phyloP scores from a whole-genome alignment of 2,888 invertebrate species.

The Sphaeridia pumilis region DNA sequence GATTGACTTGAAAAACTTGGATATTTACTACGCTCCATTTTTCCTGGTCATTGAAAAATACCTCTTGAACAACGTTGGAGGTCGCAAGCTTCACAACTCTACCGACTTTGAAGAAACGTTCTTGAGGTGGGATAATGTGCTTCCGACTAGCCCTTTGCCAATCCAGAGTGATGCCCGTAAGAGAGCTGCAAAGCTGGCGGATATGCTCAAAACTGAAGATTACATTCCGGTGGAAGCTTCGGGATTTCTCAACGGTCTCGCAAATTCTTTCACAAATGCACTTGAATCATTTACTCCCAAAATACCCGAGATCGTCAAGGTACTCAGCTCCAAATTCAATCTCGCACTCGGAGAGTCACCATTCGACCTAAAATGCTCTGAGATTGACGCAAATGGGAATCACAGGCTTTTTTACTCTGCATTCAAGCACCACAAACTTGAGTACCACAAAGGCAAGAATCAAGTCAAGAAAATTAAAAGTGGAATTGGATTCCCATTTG shows the following conservation, averaged over 20 bases:
- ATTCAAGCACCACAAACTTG: slow-evolving; percentile 14
- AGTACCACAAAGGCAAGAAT: slow-evolving; percentile 13
- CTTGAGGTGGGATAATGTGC: too few species aligned
- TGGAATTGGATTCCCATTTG: too few species aligned
- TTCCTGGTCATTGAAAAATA: too few species aligned
- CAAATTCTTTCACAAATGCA: neutral
- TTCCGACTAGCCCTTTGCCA: too few species aligned
- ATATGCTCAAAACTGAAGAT: neutral
- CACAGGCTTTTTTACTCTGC: slow-evolving; percentile 21
- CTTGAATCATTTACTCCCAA: neutral
- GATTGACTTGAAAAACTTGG: too few species aligned
- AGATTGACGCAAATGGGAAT: slow-evolving; percentile 25
- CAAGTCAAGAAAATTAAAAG: neutral
- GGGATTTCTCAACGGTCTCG: neutral
- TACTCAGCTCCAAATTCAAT: neutral
- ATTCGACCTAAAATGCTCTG: slow-evolving; percentile 21
- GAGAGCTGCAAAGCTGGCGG: neutral
- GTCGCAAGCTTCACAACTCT: neutral
- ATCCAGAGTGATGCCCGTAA: too few species aligned
- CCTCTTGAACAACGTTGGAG: too few species aligned
- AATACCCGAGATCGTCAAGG: slow-evolving; percentile 1
- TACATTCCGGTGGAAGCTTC: too few species aligned
- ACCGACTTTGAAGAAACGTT: neutral
- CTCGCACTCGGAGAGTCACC: slow-evolving; percentile 5
- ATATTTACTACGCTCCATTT: too few species aligned